Percentiles rank a stretch among this genome's conserved stretches.
phyloP scores from a whole-genome alignment of 2,113 vertebrate species.

The Enhydra lutris region DNA sequence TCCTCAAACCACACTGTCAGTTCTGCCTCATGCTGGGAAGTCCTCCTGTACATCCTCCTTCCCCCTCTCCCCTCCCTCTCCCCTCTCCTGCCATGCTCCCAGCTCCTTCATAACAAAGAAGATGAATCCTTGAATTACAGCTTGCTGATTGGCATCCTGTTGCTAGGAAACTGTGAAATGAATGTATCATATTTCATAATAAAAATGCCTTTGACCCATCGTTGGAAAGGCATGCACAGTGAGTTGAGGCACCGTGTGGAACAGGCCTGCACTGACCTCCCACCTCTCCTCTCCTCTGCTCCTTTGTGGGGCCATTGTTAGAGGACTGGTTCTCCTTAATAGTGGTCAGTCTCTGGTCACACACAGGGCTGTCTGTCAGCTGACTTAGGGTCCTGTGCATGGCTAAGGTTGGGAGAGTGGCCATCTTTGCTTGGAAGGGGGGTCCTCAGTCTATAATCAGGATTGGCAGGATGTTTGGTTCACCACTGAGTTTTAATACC shows the following conservation, averaged over 20 bases:
- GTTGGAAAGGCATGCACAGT: neutral
- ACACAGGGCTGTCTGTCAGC: neutral
- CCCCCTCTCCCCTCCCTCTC: too few relatives aligned
- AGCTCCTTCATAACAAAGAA: conserved; percentile 22
- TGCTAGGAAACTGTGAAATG: conserved; percentile 61
- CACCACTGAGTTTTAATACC: neutral
- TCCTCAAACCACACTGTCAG: neutral
- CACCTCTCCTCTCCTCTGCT: neutral
- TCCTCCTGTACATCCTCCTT: neutral
- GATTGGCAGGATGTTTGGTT: neutral
- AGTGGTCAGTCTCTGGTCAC: neutral
- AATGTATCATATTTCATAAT: conserved; percentile 44
- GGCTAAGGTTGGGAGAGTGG: neutral
- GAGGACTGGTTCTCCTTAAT: neutral
- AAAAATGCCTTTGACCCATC: conserved; percentile 12
- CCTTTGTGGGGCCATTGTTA: neutral
- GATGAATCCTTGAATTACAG: conserved; percentile 33
- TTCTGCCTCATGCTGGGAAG: neutral
- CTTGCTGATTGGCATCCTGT: conserved; percentile 51
- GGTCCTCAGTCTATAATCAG: neutral
- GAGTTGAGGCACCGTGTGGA: neutral
- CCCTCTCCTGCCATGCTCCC: neutral
- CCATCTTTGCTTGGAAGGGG: neutral
- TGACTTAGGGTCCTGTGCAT: neutral
- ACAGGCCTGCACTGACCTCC: neutral